A percentile compares a stretch with the other conserved stretches of the same genome.
These are phyloP conservation scores for Orthosia gothica DNA, from an alignment of 2,888 invertebrate genomes.

Conservation along the genomic window DNA sequence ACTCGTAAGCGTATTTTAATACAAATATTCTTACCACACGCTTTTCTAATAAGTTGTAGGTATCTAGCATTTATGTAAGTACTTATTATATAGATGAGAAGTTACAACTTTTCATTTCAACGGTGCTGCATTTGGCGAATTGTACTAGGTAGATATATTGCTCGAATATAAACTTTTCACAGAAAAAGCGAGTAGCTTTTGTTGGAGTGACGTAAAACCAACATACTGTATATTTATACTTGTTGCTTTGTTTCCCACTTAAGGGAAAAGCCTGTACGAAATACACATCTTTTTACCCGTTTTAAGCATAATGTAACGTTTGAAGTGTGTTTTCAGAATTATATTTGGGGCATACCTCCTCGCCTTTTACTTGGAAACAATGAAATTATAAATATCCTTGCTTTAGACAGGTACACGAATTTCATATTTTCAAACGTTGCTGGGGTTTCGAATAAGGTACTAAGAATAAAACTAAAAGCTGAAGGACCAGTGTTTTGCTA, in stretches of 20 bases:
- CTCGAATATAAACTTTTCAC: conserved; percentile 2
- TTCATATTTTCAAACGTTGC: neutral
- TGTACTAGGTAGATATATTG: neutral
- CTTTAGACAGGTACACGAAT: too few species aligned
- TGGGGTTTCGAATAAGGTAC: neutral
- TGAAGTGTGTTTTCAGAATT: conserved; percentile 30
- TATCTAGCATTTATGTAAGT: too few species aligned
- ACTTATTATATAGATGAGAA: neutral
- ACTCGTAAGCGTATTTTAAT: too few species aligned
- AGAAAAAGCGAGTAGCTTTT: conserved; percentile 5
- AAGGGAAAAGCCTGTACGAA: conserved; percentile 21
- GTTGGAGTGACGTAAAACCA: neutral
- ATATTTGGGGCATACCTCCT: too few species aligned
- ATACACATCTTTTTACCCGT: conserved; percentile 8
- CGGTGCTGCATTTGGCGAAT: neutral
- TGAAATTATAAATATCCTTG: neutral
- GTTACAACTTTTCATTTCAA: conserved; percentile 6
- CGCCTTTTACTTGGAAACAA: too few species aligned
- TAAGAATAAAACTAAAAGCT: neutral
- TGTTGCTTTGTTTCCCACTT: conserved; percentile 44
- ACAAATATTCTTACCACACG: too few species aligned
- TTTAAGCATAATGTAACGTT: conserved; percentile 35
- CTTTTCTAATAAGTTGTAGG: too few species aligned
- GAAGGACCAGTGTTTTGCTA: neutral
- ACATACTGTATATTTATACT: conserved; percentile 20